Evolutionary conservation across 2,113 vertebrate genomes (phyloP), one percentile per base, ranked within the genome.

Genomic region (Cairina moschata): DNA sequence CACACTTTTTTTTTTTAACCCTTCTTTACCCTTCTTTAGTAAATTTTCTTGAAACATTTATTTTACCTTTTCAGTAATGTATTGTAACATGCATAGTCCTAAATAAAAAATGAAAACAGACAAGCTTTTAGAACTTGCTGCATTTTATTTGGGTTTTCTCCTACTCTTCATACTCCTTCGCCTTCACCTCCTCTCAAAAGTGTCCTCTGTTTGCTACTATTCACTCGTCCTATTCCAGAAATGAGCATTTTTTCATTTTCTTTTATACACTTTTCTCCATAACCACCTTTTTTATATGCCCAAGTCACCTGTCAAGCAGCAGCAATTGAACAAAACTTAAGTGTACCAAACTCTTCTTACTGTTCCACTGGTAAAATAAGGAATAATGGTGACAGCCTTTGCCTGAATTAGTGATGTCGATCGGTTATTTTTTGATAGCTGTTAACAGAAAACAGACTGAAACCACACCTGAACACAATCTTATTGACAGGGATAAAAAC

Each of bases 291-390:
- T 74, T 31, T 22, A 60, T 44, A 59, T 73, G 28, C 69, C 84
- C 5, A 63, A 92, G 46, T 89, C 78, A 80, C 58, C 67, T 80
- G 58, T 89, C 65, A 75, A 68, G 36, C 60, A 78, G 48, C 56
- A 91, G 76, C 28, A 59, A 52, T 73, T 52, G 42, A 62, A 12
- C 42, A 48, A 46, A 91, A 90, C 17, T 71, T 74, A 62, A 52
- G 32, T 36, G 54, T 22, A 55, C 78, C 5, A 84, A 95, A 77
- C 36, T 88, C 44, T 89, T 91, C 73, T 63, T 94, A 34, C 86
- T 86, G 88, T 94, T 92, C 62, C 76, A 72, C 54, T 65, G 52
- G 8, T 83, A 18, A 90, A 91, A 79, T 79, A 84, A 87, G 32
- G 14, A 88, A 54, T 76, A 83, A 58, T 40, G 36, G 8, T 77